Evolutionary conservation across 2,113 vertebrate genomes (phyloP).

Genomic region (Macquaria ambigua): DNA sequence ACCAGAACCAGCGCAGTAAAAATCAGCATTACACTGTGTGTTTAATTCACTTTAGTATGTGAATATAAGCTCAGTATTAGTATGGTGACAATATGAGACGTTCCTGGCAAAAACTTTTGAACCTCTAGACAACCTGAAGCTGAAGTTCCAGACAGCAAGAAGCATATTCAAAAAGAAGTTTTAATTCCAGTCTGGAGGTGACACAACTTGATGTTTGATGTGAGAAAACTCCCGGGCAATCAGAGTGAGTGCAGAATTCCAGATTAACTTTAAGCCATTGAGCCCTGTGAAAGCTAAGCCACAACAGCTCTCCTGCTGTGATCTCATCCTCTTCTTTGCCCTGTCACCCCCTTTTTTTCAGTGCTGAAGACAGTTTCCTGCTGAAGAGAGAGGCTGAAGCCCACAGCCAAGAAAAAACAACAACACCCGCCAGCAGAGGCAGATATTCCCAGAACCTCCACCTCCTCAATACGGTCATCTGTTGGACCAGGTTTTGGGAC

Average conservation of each 20-base stretch:
- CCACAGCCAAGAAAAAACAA: conserved; percentile 62
- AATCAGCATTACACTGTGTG: background rate
- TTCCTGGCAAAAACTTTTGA: conserved; percentile 32
- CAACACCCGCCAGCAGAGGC: conserved; percentile 40
- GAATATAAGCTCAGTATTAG: conserved; percentile 23
- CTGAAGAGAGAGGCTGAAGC: conserved; percentile 52
- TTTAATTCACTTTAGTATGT: conserved; percentile 4
- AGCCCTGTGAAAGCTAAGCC: conserved; percentile 69
- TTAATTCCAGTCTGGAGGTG: conserved; percentile 57
- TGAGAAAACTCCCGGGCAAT: conserved; percentile 61
- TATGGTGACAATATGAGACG: conserved; percentile 6
- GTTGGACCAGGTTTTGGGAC: conserved; percentile 36
- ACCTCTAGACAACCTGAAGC: conserved; percentile 46
- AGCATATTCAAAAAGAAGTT: conserved; percentile 46
- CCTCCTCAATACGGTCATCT: conserved; percentile 35
- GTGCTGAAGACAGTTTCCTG: conserved; percentile 43
- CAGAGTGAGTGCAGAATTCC: conserved; percentile 67
- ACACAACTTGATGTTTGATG: conserved; percentile 66
- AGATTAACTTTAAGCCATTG: conserved; percentile 75
- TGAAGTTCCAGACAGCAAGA: conserved; percentile 27
- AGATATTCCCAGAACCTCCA: conserved; percentile 67
- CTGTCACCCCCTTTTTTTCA: conserved; percentile 46
- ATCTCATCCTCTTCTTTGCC: conserved; percentile 68
- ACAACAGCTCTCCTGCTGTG: conserved; percentile 77
- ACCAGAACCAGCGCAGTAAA: background rate